Percentiles rank a stretch among this genome's conserved stretches.
These are phyloP conservation scores for Cryptotermes secundus DNA, from an alignment of 1,140 invertebrate genomes.

Conservation along the genomic window DNA sequence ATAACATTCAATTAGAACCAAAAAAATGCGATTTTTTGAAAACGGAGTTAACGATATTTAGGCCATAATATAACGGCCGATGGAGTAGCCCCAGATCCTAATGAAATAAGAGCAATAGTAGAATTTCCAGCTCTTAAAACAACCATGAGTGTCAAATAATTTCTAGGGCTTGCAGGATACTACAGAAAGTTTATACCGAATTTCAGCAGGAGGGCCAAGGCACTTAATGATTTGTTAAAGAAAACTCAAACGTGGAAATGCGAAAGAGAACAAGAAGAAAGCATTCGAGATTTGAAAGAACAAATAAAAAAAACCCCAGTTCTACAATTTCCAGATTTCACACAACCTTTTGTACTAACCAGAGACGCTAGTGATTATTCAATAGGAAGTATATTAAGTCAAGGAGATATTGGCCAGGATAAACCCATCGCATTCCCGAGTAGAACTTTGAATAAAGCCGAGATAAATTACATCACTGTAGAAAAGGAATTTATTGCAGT, in stretches of 20 bases:
- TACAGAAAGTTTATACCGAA: slow-evolving; percentile 48
- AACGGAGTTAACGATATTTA: slow-evolving; percentile 49
- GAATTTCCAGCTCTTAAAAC: slow-evolving; percentile 47
- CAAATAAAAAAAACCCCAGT: not conserved
- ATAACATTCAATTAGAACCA: too few relatives aligned
- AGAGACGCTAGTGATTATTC: slow-evolving; percentile 32
- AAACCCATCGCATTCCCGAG: too few relatives aligned
- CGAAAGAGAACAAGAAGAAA: slow-evolving; percentile 39
- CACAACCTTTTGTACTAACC: not conserved
- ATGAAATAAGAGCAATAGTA: slow-evolving; percentile 46
- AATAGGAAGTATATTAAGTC: slow-evolving; percentile 35
- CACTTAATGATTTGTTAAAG: slow-evolving; percentile 45
- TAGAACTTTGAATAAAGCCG: too few relatives aligned
- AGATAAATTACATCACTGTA: too few relatives aligned
- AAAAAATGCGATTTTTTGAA: slow-evolving; percentile 51
- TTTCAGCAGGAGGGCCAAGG: slow-evolving; percentile 44
- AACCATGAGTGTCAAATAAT: slow-evolving; percentile 46
- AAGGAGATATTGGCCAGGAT: too few relatives aligned
- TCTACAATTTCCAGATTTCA: too few relatives aligned
- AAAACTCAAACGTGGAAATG: slow-evolving; percentile 43
- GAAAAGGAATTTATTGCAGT: too few relatives aligned
- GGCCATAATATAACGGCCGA: slow-evolving; percentile 47
- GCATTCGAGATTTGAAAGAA: slow-evolving; percentile 41
- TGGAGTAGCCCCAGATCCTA: slow-evolving; percentile 48
- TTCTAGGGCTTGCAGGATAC: slow-evolving; percentile 50